Percentiles rank a stretch among this genome's conserved stretches.
Conservation (phyloP, 2,113 vertebrate genomes). For the Ivindomyrus marchei region DNA sequence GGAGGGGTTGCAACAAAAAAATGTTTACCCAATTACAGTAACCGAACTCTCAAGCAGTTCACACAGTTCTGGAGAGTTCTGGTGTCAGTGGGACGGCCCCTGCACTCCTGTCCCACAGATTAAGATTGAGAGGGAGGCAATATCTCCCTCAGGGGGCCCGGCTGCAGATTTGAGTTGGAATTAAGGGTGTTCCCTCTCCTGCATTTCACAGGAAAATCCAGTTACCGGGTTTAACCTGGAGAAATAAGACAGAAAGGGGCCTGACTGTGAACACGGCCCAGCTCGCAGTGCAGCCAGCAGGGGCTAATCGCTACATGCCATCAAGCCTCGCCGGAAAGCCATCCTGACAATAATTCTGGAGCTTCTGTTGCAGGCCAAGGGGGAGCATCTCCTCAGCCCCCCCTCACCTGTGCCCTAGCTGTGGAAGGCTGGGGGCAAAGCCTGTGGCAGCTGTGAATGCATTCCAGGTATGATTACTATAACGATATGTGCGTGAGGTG, state of each 20-base stretch:
- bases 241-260: neutral
- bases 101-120: neutral
- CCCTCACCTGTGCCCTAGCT: neutral
- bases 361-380: neutral
- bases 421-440: neutral
- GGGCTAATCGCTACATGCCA: conserved; percentile 44
- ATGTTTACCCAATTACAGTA: too few relatives aligned
- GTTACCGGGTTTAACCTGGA: neutral
- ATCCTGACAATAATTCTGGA: neutral
- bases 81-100: neutral
- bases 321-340: neutral
- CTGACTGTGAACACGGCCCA: conserved; percentile 2
- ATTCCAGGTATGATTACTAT: neutral
- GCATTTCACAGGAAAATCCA: neutral
- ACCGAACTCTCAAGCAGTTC: neutral
- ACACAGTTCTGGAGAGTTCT: neutral
- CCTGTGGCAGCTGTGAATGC: neutral
- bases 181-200: neutral
- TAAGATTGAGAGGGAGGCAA: neutral
- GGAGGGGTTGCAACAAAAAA: neutral
- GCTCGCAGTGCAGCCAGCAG: conserved; percentile 37
- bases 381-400: neutral
- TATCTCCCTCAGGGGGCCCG: neutral
- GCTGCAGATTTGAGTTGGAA: neutral
- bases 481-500: neutral